phyloP scores from a whole-genome alignment of 2,113 vertebrate genomes.

The Otolemur garnettii region DNA sequence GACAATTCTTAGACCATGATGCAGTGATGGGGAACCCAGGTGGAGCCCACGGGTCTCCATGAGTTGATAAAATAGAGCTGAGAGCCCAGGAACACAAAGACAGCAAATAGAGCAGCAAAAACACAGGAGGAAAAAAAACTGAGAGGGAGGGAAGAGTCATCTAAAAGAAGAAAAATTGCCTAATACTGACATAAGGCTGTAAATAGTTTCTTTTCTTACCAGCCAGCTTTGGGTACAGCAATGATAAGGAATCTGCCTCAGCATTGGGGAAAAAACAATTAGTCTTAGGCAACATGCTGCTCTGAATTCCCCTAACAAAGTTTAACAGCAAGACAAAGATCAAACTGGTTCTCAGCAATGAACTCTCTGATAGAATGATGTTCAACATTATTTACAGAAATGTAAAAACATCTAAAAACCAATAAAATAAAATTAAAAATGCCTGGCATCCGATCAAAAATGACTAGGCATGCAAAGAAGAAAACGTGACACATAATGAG shows the following conservation, averaged over 20 bases:
- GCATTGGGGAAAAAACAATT: background rate
- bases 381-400: background rate
- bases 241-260: background rate
- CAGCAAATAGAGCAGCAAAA: background rate
- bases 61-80: background rate
- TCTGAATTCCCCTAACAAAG: background rate
- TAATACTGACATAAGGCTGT: background rate
- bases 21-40: background rate
- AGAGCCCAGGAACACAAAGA: background rate
- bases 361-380: background rate
- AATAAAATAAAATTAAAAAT: background rate
- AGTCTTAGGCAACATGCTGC: background rate
- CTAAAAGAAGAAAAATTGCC: background rate
- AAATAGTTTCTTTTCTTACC: background rate
- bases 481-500: background rate
- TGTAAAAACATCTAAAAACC: background rate
- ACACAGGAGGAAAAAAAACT: background rate
- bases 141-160: background rate
- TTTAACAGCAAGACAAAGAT: background rate
- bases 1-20: background rate
- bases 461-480: background rate
- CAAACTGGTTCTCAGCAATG: background rate
- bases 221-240: background rate
- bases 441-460: background rate
- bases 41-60: background rate